phyloP scores from a whole-genome alignment of 2,113 vertebrate genomes.

The Silurus meridionalis region DNA sequence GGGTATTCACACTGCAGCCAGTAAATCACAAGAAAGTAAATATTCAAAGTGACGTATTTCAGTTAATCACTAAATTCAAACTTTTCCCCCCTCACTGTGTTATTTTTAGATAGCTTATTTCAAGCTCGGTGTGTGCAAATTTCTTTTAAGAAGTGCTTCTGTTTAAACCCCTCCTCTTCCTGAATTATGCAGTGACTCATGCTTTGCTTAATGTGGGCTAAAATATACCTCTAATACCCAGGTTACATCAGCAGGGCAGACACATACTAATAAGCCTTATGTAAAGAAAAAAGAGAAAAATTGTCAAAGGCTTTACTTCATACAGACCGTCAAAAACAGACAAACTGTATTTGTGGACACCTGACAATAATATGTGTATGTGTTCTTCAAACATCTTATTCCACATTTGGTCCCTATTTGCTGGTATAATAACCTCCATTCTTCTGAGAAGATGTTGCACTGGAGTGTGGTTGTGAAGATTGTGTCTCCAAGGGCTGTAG shows the following conservation, averaged over 20 bases:
- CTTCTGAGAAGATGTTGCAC: too few relatives aligned
- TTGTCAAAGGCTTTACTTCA: background rate
- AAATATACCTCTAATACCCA: constrained; percentile 20
- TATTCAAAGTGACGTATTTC: background rate
- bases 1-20: background rate
- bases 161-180: background rate
- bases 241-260: constrained; percentile 5
- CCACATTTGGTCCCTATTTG: too few relatives aligned
- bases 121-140: background rate
- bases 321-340: background rate
- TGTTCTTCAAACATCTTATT: too few relatives aligned
- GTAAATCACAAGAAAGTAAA: constrained; percentile 13
- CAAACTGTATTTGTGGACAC: too few relatives aligned
- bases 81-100: background rate
- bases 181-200: constrained; percentile 35
- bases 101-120: constrained; percentile 12
- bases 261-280: background rate
- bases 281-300: too few relatives aligned
- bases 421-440: too few relatives aligned
- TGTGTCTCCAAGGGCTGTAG: too few relatives aligned
- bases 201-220: constrained; percentile 4
- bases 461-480: too few relatives aligned
- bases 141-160: constrained; percentile 8
- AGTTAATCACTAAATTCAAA: background rate
- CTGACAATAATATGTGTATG: too few relatives aligned